Percentiles rank a stretch among this genome's conserved stretches.
Conservation (phyloP, 2,888 invertebrate genomes). For the Drosophila subsilvestris region DNA sequence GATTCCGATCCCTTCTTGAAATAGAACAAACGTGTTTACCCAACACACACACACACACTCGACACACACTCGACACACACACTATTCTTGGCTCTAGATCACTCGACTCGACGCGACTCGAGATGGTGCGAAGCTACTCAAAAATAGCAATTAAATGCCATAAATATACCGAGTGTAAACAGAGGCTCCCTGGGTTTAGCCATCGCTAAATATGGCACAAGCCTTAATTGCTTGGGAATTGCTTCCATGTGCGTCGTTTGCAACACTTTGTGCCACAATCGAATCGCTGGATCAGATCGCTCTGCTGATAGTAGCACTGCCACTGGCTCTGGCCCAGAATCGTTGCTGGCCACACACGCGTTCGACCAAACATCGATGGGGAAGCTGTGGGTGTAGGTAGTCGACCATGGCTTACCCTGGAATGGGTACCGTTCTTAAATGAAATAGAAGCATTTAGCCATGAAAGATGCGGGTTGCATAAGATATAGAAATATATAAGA, state of each 20-base stretch:
- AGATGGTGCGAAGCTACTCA: conserved; percentile 45
- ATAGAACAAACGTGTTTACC: conserved; percentile 20
- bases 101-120: conserved; percentile 5
- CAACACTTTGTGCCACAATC: conserved; percentile 54
- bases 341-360: conserved; percentile 26
- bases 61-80: background rate
- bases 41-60: conserved; percentile 4
- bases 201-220: conserved; percentile 60
- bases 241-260: conserved; percentile 64
- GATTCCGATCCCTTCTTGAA: conserved; percentile 6
- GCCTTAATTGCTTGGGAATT: conserved; percentile 44
- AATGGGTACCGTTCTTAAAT: too few species aligned
- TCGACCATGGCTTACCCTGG: background rate
- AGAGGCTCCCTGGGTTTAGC: background rate
- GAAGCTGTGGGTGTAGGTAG: background rate
- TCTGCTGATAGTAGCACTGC: conserved; percentile 19
- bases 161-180: conserved; percentile 50
- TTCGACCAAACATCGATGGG: background rate
- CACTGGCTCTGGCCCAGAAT: conserved; percentile 1
- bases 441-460: too few species aligned
- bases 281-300: conserved; percentile 14
- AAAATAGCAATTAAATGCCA: conserved; percentile 70
- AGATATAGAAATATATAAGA: too few species aligned
- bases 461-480: too few species aligned
- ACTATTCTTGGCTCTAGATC: conserved; percentile 4